These are phyloP conservation scores for Sipha maydis DNA, from an alignment of 2,888 invertebrate species.

Conservation along the genomic window DNA sequence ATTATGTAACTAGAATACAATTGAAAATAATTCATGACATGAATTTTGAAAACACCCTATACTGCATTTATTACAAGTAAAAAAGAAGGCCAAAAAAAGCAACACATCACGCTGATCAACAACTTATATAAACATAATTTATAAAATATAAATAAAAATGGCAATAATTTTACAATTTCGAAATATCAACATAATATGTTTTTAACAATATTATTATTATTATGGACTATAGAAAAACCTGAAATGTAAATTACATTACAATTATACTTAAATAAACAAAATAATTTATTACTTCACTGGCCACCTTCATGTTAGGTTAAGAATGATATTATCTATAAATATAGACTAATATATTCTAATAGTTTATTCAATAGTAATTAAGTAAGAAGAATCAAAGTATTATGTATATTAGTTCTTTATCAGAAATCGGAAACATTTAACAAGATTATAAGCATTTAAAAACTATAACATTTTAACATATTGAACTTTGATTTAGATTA, in stretches of 20 bases:
- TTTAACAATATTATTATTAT: no score
- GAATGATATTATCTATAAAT: background rate
- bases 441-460: slow-evolving; percentile 29
- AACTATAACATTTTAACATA: slow-evolving; percentile 50
- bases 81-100: background rate
- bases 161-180: background rate
- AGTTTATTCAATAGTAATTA: slow-evolving; percentile 11
- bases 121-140: background rate
- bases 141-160: slow-evolving; percentile 6
- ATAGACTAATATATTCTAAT: slow-evolving; percentile 11
- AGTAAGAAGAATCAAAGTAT: slow-evolving; percentile 2
- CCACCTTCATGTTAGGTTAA: background rate
- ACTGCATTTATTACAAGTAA: background rate
- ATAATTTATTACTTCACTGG: slow-evolving; percentile 7
- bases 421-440: slow-evolving; percentile 5
- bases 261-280: background rate
- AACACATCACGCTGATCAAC: slow-evolving; percentile 22
- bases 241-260: background rate
- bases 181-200: background rate
- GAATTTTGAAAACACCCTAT: slow-evolving; percentile 15
- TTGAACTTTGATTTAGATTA: slow-evolving; percentile 35
- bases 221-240: background rate
- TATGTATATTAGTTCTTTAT: slow-evolving; percentile 6
- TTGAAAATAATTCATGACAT: slow-evolving; percentile 5
- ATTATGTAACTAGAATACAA: background rate